Conservation (phyloP, 2,797 vertebrate genomes). For the Mormyrops attenuatus region DNA sequence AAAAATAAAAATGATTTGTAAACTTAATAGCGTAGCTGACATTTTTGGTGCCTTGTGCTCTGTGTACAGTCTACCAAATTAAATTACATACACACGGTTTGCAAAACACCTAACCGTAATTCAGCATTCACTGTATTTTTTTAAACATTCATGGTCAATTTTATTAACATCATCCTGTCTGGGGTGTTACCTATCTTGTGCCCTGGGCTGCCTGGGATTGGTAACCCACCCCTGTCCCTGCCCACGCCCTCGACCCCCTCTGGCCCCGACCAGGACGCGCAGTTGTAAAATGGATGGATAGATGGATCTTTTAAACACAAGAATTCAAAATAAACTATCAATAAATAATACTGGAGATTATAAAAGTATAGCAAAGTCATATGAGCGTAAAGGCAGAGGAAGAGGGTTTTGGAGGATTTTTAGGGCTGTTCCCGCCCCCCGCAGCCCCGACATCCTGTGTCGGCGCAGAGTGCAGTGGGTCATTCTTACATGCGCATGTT, state of each 20-base stretch:
- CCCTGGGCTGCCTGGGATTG: neutral
- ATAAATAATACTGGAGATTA: neutral
- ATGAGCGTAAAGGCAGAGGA: neutral
- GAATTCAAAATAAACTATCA: neutral
- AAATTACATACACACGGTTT: neutral
- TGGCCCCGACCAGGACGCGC: neutral
- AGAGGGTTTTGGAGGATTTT: neutral
- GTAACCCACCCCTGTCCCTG: neutral
- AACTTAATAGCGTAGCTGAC: neutral
- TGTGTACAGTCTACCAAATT: neutral
- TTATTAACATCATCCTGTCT: neutral
- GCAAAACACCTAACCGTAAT: neutral
- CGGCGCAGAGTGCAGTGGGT: conserved; percentile 37
- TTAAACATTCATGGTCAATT: neutral
- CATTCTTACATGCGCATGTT: conserved; percentile 47
- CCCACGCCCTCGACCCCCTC: too few species aligned
- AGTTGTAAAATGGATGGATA: neutral
- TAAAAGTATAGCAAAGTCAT: neutral
- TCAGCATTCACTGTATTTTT: neutral
- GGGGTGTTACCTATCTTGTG: neutral
- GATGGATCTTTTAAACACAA: neutral
- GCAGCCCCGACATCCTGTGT: conserved; percentile 9
- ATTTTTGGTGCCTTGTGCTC: neutral
- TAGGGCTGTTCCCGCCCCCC: neutral
- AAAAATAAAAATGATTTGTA: conserved; percentile 26